Evolutionary conservation across 2,113 vertebrate genomes (phyloP).

Genomic region (Scopus umbretta): DNA sequence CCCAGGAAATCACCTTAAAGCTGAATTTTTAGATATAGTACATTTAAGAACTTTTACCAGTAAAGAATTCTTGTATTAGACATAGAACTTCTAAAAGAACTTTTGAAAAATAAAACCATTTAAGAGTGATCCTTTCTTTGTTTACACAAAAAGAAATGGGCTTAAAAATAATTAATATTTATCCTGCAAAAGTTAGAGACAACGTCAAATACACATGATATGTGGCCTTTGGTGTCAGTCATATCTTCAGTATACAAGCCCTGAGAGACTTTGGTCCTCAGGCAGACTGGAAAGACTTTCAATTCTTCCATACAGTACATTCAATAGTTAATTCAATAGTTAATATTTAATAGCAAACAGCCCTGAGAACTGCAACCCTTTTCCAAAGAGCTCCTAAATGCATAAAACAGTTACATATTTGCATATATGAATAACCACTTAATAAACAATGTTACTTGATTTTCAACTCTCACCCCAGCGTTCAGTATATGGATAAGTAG

Average conservation of each 20-base stretch:
- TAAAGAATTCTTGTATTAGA: not conserved
- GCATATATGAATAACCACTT: constrained; percentile 18
- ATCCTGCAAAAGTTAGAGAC: not conserved
- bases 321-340: not conserved
- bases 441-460: not conserved
- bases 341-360: constrained; percentile 19
- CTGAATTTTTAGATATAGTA: not conserved
- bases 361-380: not conserved
- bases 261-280: not conserved
- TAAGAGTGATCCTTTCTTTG: not conserved
- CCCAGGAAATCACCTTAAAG: not conserved
- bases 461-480: not conserved
- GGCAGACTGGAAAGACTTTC: not conserved
- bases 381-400: not conserved
- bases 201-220: not conserved
- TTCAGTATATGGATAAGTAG: not conserved
- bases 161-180: not conserved
- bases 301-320: not conserved
- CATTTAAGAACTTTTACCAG: not conserved
- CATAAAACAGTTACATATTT: not conserved
- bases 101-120: not conserved
- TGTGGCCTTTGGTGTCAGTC: not conserved
- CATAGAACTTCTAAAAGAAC: not conserved
- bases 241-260: not conserved
- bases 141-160: not conserved